Evolutionary conservation across 2,888 invertebrate genomes (phyloP), one percentile per base, ranked within the genome.

Genomic region (Nipponacmea schrenckii): DNA sequence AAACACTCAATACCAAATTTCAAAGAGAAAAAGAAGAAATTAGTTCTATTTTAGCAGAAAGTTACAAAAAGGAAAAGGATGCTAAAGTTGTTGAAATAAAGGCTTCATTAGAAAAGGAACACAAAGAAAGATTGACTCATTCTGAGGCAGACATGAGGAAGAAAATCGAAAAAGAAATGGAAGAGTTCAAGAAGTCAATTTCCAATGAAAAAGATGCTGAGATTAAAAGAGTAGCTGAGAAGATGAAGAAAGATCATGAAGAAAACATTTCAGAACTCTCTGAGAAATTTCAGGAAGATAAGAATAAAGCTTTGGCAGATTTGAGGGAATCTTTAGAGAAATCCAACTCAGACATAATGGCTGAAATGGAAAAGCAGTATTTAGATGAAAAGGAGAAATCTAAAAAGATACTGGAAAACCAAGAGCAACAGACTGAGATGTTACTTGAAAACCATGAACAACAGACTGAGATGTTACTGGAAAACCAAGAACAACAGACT

Each of bases 11-110:
- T 26, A 72, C 65, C 31, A 72, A 66, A 73, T 79, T 24, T 64
- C 69, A 73, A 26, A 79, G 82, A 67, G 80, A 85, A 64, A 79
- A 81, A 66, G 81, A 83, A 56, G 89, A 86, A 79, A 89, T 90
- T 70, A 86, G 82, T 74, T 78, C 72, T 15, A 45, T 70, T 89
- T 86, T 79, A 48, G 67, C 70, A 62, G 68, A 72, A 15, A 68
- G 70, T 44, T 74, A 72, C 39, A 67, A 56, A 10, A 50, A 68
- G 45, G 67, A 69, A 15, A 72, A 72, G 44, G 67, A 62, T 15
- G 24, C 62, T 24, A 64, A 70, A 44, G 46, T 76, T 8, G 71
- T 69, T 17, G 68, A 80, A 31, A 46, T 82, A 48, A 73, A 71
- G 45, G 71, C 75, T 24, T 77, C 72, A 64, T 78, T 77, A 70